Conservation (phyloP, 2,113 vertebrate species). For the Potamarius usumacintae region DNA sequence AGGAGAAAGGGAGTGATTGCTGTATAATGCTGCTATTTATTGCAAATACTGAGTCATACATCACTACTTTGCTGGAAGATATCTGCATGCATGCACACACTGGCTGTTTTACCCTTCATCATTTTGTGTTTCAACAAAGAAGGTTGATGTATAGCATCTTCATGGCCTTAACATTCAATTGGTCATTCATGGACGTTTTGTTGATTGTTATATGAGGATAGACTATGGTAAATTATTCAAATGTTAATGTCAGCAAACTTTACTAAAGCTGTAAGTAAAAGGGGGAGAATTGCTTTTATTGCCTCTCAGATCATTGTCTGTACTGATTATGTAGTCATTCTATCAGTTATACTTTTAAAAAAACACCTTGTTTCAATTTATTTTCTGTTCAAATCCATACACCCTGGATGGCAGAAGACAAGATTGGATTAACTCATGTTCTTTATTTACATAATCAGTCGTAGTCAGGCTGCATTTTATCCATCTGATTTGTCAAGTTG, state of each 20-base stretch:
- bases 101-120: neutral
- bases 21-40: neutral
- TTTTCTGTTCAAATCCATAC: neutral
- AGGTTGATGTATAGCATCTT: neutral
- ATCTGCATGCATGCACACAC: neutral
- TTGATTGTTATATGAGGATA: no score
- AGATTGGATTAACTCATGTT: neutral
- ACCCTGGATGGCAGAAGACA: slow-evolving; percentile 21
- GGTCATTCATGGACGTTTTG: neutral
- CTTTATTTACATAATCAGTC: slow-evolving; percentile 35
- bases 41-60: neutral
- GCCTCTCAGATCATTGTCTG: neutral
- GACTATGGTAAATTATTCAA: neutral
- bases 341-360: neutral
- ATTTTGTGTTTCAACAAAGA: neutral
- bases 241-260: neutral
- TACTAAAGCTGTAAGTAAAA: neutral
- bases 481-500: neutral
- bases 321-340: neutral
- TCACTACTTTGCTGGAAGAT: neutral
- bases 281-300: neutral
- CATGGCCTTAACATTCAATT: neutral
- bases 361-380: neutral
- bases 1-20: neutral
- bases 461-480: slow-evolving; percentile 31